Percentiles rank a stretch among this genome's conserved stretches.
These are phyloP conservation scores for Hemithea aestivaria DNA, from an alignment of 2,888 invertebrate species.

Conservation along the genomic window DNA sequence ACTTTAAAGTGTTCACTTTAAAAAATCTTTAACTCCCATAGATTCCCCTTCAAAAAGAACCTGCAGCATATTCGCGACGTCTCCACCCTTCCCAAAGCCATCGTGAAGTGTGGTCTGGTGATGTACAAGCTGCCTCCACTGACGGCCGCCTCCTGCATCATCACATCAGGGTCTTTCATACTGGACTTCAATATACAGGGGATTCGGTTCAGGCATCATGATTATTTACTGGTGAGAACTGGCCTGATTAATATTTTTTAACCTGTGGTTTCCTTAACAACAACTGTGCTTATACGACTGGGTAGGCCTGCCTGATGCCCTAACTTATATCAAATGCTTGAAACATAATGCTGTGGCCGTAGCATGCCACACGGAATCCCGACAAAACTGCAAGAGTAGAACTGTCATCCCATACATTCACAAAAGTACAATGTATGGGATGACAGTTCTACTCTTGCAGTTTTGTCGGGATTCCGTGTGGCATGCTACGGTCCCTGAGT, in stretches of 20 bases:
- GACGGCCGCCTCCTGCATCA: conserved; percentile 65
- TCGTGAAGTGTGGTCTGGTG: conserved; percentile 67
- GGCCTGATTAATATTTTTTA: neutral
- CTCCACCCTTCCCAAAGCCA: conserved; percentile 61
- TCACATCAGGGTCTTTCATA: conserved; percentile 69
- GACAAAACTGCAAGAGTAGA: no score
- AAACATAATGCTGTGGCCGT: no score
- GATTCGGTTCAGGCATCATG: conserved; percentile 61
- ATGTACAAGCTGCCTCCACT: conserved; percentile 70
- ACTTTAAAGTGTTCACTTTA: no score
- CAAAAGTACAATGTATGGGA: no score
- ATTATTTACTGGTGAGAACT: conserved; percentile 56
- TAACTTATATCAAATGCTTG: no score
- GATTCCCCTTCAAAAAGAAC: conserved; percentile 69
- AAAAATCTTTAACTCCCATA: conserved; percentile 26
- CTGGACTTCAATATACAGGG: conserved; percentile 72
- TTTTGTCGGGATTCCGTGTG: no score
- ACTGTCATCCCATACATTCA: no score
- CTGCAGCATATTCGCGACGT: conserved; percentile 63
- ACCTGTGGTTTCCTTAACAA: neutral
- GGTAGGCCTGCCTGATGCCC: no score
- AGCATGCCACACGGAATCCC: no score
- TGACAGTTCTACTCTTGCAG: no score
- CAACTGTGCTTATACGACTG: no score
- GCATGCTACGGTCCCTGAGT: no score